Evolutionary conservation across 2,888 invertebrate species (phyloP).

Genomic region (Steinernema hermaphroditum): DNA sequence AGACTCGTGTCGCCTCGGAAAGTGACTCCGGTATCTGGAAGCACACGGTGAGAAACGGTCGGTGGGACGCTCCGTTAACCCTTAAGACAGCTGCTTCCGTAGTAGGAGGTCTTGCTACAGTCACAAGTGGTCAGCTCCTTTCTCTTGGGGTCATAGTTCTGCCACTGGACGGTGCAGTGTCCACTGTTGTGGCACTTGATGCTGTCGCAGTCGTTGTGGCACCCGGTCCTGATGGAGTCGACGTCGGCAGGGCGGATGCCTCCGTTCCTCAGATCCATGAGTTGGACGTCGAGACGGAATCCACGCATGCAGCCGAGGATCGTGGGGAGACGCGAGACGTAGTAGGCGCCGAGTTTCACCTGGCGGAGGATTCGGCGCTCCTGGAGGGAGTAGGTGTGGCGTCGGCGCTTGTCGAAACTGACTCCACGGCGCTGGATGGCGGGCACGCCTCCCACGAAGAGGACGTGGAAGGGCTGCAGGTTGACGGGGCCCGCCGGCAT

Average conservation of each 20-base stretch:
- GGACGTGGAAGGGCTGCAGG: slow-evolving; percentile 36
- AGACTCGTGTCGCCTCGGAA: slow-evolving; percentile 44
- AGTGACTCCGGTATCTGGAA: slow-evolving; percentile 46
- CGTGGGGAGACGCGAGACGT: slow-evolving; percentile 49
- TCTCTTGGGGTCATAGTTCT: slow-evolving; percentile 48
- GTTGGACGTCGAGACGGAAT: slow-evolving; percentile 40
- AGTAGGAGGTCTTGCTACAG: slow-evolving; percentile 57
- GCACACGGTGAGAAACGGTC: not conserved
- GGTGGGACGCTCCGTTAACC: too few relatives aligned
- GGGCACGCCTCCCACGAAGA: slow-evolving; percentile 48
- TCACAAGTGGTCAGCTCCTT: slow-evolving; percentile 51
- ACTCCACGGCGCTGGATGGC: slow-evolving; percentile 26
- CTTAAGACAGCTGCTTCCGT: slow-evolving; percentile 48
- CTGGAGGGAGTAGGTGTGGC: not conserved
- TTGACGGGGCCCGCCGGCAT: slow-evolving; percentile 38
- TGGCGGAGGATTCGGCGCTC: slow-evolving; percentile 7
- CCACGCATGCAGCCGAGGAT: slow-evolving; percentile 60
- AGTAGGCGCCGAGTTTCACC: slow-evolving; percentile 40
- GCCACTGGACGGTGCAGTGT: slow-evolving; percentile 60
- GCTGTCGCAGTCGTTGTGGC: slow-evolving; percentile 51
- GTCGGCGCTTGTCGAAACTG: slow-evolving; percentile 20
- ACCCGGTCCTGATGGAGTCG: slow-evolving; percentile 50
- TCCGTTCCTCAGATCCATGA: slow-evolving; percentile 37
- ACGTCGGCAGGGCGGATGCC: slow-evolving; percentile 35
- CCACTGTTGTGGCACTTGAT: slow-evolving; percentile 58